Evolutionary conservation across 2,113 vertebrate genomes (phyloP).

Genomic region (Oceanodroma tethys): DNA sequence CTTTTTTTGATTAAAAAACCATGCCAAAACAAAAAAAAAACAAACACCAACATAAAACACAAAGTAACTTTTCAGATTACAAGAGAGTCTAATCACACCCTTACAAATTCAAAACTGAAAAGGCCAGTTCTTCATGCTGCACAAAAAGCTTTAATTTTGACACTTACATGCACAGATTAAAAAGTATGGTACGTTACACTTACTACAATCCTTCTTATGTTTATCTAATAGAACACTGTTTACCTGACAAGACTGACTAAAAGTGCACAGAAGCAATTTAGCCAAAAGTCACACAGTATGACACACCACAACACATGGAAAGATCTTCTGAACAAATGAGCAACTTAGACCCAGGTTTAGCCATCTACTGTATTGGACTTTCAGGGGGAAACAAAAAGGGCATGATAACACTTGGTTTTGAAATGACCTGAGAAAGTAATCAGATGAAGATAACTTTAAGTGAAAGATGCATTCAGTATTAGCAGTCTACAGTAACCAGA

Average conservation of each 20-base stretch:
- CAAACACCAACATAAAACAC: not conserved
- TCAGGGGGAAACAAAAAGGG: accelerated
- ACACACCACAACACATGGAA: not conserved
- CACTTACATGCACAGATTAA: not conserved
- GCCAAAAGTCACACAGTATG: not conserved
- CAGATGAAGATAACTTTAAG: not conserved
- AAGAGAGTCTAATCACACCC: not conserved
- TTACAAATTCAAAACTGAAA: not conserved
- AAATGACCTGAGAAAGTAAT: not conserved
- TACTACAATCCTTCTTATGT: not conserved
- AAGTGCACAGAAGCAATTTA: not conserved
- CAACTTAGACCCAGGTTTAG: not conserved
- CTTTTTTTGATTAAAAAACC: not conserved
- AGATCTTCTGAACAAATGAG: not conserved
- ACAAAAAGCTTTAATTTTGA: not conserved
- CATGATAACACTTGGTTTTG: not conserved
- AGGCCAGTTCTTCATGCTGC: not conserved
- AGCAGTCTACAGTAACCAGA: not conserved
- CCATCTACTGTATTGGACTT: not conserved
- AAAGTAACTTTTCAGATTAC: not conserved
- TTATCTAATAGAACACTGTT: not conserved
- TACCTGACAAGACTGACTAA: not conserved
- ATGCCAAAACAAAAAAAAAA: not conserved
- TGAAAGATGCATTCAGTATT: not conserved
- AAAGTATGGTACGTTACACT: not conserved